phyloP scores from a whole-genome alignment of 1,140 invertebrate species.

The Drosophila triauraria region DNA sequence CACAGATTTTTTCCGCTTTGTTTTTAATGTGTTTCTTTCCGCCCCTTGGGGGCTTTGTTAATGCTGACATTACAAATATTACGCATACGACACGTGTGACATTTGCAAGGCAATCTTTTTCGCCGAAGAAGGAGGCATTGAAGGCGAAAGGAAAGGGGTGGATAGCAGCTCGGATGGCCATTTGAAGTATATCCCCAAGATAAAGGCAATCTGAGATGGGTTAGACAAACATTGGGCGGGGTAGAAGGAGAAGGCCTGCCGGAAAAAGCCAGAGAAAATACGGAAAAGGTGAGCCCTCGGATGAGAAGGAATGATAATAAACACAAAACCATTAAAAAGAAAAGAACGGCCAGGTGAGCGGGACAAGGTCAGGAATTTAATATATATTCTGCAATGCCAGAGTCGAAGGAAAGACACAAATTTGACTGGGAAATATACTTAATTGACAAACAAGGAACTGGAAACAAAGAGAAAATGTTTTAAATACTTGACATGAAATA shows the following conservation, averaged over 20 bases:
- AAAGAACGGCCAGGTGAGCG: neutral
- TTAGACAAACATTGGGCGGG: constrained; percentile 18
- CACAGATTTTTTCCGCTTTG: neutral
- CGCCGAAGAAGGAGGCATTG: neutral
- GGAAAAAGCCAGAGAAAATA: neutral
- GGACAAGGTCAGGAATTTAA: constrained; percentile 25
- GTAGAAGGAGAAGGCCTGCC: too few species aligned
- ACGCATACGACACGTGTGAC: constrained; percentile 47
- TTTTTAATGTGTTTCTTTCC: too few species aligned
- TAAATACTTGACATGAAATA: neutral
- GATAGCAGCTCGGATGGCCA: constrained; percentile 36
- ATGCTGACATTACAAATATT: constrained; percentile 42
- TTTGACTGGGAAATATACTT: neutral
- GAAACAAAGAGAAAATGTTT: too few species aligned
- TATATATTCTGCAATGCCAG: constrained; percentile 12
- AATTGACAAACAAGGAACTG: neutral
- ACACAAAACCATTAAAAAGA: constrained; percentile 42
- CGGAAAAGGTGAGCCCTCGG: constrained; percentile 18
- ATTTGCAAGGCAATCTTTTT: constrained; percentile 18
- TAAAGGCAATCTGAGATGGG: constrained; percentile 53
- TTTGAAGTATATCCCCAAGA: constrained; percentile 52
- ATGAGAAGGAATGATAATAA: constrained; percentile 42
- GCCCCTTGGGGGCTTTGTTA: neutral
- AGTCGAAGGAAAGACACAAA: neutral
- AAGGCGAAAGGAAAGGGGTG: neutral